Percentiles rank a stretch among this genome's conserved stretches.
Evolutionary conservation across 2,113 vertebrate species (phyloP).

Genomic region (Paramormyrops kingsleyae): DNA sequence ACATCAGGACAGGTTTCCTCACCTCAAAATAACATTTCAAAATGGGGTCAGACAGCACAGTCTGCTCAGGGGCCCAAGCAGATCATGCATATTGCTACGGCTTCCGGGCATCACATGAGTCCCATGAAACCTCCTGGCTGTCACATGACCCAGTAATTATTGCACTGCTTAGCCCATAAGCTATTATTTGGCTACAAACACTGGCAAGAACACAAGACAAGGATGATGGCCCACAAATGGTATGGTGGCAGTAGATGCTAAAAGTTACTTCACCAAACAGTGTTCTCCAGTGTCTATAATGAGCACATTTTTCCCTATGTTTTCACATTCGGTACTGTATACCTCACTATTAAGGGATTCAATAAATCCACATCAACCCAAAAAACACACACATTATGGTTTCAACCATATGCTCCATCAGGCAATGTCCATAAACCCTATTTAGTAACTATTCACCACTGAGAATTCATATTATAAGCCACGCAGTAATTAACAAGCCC

Average conservation of each 20-base stretch:
- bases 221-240: neutral
- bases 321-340: neutral
- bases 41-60: neutral
- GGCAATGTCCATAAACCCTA: neutral
- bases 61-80: neutral
- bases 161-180: neutral
- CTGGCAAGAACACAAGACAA: neutral
- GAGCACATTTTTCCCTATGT: neutral
- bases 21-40: neutral
- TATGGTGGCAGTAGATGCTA: neutral
- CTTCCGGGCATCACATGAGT: neutral
- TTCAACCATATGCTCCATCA: neutral
- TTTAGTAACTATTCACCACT: neutral
- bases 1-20: neutral
- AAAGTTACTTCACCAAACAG: neutral
- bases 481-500: neutral
- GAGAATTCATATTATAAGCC: neutral
- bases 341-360: neutral
- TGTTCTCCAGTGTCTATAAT: neutral
- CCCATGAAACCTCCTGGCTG: neutral
- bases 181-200: constrained; percentile 13
- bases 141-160: constrained; percentile 15
- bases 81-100: neutral
- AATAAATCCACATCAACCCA: neutral
- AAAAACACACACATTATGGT: neutral